Evolutionary conservation across 2,113 vertebrate genomes (phyloP), one percentile per base, ranked within the genome.

Genomic region (Xenopus borealis): DNA sequence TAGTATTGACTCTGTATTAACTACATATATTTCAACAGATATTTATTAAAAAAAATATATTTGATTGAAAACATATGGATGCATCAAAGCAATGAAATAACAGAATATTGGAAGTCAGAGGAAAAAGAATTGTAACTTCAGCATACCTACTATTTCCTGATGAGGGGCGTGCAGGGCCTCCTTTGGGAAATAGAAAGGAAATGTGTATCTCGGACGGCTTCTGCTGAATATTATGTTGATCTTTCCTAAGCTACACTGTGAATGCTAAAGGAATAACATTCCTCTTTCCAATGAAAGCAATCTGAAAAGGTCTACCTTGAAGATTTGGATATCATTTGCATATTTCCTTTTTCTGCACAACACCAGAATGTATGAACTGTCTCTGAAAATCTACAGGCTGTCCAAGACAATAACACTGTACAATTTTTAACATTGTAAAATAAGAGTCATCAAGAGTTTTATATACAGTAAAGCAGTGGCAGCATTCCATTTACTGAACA

Each of bases 201-300:
- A 77, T 47, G 46, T 67, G 27, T 40, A 63, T 63, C 53, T 77
- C 50, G 68, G 27, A 12, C 66, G 47, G 72, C 65, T 52, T 69
- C 57, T 69, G 19, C 65, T 76, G 47, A 77, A 77, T 77, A 69
- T 63, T 64, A 68, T 69, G 58, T 40, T 63, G 59, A 76, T 76
- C 47, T 20, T 47, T 55, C 61, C 30, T 27, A 69, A 58, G 67
- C 74, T 66, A 70, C 74, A 64, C 66, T 65, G 20, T 69, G 74
- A 70, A 64, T 47, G 59, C 68, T 62, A 69, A 70, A 70, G 74
- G 57, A 70, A 77, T 69, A 77, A 77, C 74, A 77, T 20, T 13
- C 30, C 57, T 0, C 1, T 40, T 47, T 77, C 74, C 74, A 77
- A 77, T 64, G 67, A 69, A 77, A 77, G 67, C 74, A 70, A 53